Evolutionary conservation across 2,797 vertebrate species (phyloP).

Genomic region (Clamator glandarius): DNA sequence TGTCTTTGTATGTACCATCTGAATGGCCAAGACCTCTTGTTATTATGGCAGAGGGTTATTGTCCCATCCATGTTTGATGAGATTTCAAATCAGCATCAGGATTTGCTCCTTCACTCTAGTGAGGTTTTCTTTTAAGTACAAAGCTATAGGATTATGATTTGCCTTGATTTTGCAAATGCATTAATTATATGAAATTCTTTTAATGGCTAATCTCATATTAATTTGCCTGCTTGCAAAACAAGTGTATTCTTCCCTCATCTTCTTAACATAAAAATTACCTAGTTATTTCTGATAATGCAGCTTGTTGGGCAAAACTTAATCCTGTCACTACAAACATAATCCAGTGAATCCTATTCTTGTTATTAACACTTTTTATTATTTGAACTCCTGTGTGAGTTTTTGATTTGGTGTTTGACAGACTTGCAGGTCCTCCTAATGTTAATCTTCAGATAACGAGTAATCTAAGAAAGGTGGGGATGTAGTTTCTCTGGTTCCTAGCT

Average conservation of each 20-base stretch:
- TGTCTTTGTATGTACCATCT: neutral
- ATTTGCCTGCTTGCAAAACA: slow-evolving; percentile 36
- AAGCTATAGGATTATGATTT: slow-evolving; percentile 7
- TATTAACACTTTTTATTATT: slow-evolving; percentile 15
- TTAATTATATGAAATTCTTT: slow-evolving; percentile 9
- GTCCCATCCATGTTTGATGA: neutral
- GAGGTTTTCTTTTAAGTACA: neutral
- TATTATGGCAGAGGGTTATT: neutral
- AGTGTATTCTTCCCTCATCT: slow-evolving; percentile 19
- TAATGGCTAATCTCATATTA: slow-evolving; percentile 48
- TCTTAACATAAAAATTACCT: slow-evolving; percentile 51
- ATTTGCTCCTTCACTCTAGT: neutral
- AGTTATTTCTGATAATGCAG: slow-evolving; percentile 39
- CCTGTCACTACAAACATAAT: slow-evolving; percentile 9
- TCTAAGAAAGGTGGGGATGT: neutral
- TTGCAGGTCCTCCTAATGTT: neutral
- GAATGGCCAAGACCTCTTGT: neutral
- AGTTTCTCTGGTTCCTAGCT: neutral
- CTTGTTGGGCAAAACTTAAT: slow-evolving; percentile 48
- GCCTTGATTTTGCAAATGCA: slow-evolving; percentile 16
- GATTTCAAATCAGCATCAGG: neutral
- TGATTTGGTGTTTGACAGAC: slow-evolving; percentile 1
- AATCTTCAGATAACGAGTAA: slow-evolving; percentile 30
- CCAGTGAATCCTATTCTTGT: slow-evolving; percentile 36
- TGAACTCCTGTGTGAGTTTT: slow-evolving; percentile 11